Conservation (phyloP, 1,140 invertebrate species). For the Calycopis cecrops region DNA sequence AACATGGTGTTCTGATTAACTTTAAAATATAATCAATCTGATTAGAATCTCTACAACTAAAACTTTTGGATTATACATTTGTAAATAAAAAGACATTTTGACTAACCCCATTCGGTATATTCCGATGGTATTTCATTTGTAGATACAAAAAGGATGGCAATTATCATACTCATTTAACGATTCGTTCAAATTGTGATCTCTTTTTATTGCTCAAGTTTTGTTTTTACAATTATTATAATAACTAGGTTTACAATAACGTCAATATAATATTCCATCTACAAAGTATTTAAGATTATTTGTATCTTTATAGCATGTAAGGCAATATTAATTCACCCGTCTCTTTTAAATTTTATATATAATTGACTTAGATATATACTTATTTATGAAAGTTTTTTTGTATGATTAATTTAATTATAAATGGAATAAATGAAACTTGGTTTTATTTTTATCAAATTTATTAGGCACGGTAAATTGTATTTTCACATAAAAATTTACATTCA, state of each 20-base stretch:
- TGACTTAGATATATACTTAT: conserved; percentile 75
- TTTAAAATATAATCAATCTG: too few relatives aligned
- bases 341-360: conserved; percentile 74
- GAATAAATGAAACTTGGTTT: conserved; percentile 44
- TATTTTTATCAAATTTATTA: conserved; percentile 56
- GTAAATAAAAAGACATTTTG: too few relatives aligned
- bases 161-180: too few relatives aligned
- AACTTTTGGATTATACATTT: too few relatives aligned
- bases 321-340: conserved; percentile 72
- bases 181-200: conserved; percentile 22
- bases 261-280: conserved; percentile 71
- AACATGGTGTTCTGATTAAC: too few relatives aligned
- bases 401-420: conserved; percentile 67
- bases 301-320: conserved; percentile 58
- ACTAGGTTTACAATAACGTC: conserved; percentile 20
- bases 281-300: conserved; percentile 64
- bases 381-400: conserved; percentile 65
- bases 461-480: conserved; percentile 17
- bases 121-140: too few relatives aligned
- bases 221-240: not conserved
- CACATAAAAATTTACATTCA: conserved; percentile 12
- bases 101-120: too few relatives aligned
- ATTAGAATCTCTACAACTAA: too few relatives aligned
- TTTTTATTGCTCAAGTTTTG: conserved; percentile 26
- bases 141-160: too few relatives aligned